These are phyloP conservation scores for Molorchus minor DNA, from an alignment of 2,888 invertebrate species.

Conservation along the genomic window DNA sequence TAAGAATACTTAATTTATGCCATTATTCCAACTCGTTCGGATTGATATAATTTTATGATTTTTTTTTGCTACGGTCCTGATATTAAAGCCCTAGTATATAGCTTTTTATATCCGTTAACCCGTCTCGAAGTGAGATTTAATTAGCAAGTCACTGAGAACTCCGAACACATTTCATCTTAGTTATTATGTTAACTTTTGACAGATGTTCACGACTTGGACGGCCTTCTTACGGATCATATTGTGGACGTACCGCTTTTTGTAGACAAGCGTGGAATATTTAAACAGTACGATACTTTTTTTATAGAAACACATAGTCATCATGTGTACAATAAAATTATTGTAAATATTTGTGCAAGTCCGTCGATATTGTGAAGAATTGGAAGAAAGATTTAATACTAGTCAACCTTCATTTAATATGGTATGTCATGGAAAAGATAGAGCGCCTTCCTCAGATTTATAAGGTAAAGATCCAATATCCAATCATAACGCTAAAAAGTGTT, in stretches of 20 bases:
- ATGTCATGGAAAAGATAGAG: too few species aligned
- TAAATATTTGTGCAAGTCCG: constrained; percentile 25
- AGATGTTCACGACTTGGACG: constrained; percentile 53
- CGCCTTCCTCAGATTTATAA: too few species aligned
- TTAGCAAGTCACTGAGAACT: constrained; percentile 55
- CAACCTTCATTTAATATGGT: too few species aligned
- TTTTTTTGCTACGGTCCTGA: constrained; percentile 10
- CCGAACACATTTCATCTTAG: constrained; percentile 51
- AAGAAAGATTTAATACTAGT: too few species aligned
- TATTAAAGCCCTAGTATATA: constrained; percentile 2
- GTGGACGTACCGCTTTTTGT: constrained; percentile 45
- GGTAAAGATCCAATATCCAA: too few species aligned
- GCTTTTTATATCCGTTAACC: constrained; percentile 18
- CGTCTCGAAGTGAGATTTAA: constrained; percentile 53
- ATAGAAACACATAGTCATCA: constrained; percentile 23
- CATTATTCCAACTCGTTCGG: too few species aligned
- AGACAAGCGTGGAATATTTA: constrained; percentile 41
- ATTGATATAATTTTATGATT: neutral
- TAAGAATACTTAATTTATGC: too few species aligned
- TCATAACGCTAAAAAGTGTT: too few species aligned
- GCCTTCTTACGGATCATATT: constrained; percentile 44
- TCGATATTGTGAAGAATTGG: too few species aligned
- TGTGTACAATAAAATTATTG: constrained; percentile 21
- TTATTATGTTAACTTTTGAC: constrained; percentile 54
- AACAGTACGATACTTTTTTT: constrained; percentile 40